Evolutionary conservation across 2,113 vertebrate species (phyloP).

Genomic region (Choloepus hoffmanni): DNA sequence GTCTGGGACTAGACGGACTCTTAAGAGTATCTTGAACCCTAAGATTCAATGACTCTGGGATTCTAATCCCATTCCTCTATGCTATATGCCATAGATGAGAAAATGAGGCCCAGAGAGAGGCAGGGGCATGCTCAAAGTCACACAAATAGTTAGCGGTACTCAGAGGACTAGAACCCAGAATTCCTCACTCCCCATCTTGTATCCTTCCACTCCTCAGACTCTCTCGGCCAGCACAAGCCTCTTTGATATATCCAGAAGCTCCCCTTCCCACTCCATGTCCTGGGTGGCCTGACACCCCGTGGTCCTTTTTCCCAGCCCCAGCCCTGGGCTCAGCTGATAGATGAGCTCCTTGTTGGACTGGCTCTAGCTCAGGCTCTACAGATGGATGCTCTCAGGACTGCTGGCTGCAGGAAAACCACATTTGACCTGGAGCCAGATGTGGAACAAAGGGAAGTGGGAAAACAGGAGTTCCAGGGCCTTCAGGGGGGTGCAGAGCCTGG

Average conservation of each 20-base stretch:
- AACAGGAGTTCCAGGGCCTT: not conserved
- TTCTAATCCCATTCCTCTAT: not conserved
- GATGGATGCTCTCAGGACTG: constrained; percentile 59
- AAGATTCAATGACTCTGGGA: not conserved
- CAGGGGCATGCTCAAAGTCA: not conserved
- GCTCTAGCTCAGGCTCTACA: constrained; percentile 42
- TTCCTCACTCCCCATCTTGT: not conserved
- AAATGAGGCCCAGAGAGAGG: not conserved
- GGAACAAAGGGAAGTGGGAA: constrained; percentile 7
- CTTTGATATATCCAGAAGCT: not conserved
- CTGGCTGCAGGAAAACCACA: constrained; percentile 53
- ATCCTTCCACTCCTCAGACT: constrained; percentile 18
- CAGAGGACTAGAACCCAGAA: constrained; percentile 4
- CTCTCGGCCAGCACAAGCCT: constrained; percentile 58
- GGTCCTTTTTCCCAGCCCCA: constrained; percentile 52
- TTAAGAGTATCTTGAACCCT: not conserved
- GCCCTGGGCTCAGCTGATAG: constrained; percentile 46
- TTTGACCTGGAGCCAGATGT: constrained; percentile 66
- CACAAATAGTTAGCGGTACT: not conserved
- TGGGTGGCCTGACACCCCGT: constrained; percentile 64
- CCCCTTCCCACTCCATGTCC: not conserved
- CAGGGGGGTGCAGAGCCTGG: not conserved
- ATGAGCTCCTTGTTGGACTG: constrained; percentile 42
- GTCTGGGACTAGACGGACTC: not conserved
- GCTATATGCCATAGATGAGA: not conserved